Evolutionary conservation across 2,888 invertebrate genomes (phyloP), one percentile per base, ranked within the genome.

Genomic region (Pollenia griseotomentosa): DNA sequence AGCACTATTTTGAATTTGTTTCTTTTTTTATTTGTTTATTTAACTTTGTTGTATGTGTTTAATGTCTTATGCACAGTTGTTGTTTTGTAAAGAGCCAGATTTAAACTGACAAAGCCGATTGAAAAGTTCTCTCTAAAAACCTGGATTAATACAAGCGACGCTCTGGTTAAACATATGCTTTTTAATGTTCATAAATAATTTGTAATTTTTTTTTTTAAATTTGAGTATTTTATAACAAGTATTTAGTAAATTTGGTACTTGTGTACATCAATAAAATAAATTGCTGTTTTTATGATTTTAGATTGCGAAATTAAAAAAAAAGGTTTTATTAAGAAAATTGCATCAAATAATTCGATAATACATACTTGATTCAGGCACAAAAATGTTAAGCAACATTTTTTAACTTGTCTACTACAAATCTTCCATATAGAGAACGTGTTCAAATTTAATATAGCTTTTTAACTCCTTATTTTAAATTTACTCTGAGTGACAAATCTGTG

Each of bases 21-120:
- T 48, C 46, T n/a, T 66, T 40, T 40, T 46, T 33, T 6, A 71
- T 71, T 53, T 42, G 14, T 12, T 65, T 55, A 11, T 12, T 77
- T 12, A 44, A 23, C 10, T 40, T 73, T 48, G 2, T 12, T n/a
- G 7, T 63, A 66, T 59, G 48, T 59, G 53, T 33, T 73, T 44
- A 68, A 33, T 46, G 11, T 11, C 12, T n/a, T 68, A 40, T 10
- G 23, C 57, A 33, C 23, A n/a, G 63, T 68, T 83, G 86, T 86
- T 83, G 74, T 70, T 75, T 51, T 63, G 73, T 63, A 70, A 68
- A 82, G 33, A 84, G 78, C 11, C 77, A 74, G 78, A 73, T 74
- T 63, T 51, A 70, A 84, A 87, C 87, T 87, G 81, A 65, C 75
- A 12, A 73, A 51, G n/a, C 53, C 63, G 51, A 51, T 46, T 63